A percentile compares a stretch with the other conserved stretches of the same genome.
phyloP scores from a whole-genome alignment of 2,797 vertebrate species.

The Lates japonicus region DNA sequence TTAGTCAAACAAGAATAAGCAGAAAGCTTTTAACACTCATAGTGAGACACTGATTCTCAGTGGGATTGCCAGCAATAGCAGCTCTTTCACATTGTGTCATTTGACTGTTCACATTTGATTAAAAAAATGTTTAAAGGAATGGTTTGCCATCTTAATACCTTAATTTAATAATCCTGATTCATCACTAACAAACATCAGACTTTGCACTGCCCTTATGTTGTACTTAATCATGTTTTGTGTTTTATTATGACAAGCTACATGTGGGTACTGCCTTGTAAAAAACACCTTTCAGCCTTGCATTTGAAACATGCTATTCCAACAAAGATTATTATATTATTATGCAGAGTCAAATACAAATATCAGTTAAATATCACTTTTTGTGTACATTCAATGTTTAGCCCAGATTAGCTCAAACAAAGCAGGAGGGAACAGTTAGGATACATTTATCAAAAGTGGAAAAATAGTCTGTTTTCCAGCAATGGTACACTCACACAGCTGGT shows the following conservation, averaged over 20 bases:
- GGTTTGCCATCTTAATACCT: neutral
- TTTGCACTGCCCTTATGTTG: neutral
- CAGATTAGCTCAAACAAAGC: too few relatives aligned
- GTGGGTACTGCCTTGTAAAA: neutral
- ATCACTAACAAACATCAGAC: too few relatives aligned
- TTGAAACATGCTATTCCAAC: neutral
- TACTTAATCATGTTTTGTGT: neutral
- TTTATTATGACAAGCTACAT: neutral
- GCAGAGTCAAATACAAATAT: too few relatives aligned
- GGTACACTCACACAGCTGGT: too few relatives aligned
- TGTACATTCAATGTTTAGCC: too few relatives aligned
- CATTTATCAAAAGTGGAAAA: too few relatives aligned
- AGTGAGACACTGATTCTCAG: neutral
- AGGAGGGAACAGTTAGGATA: too few relatives aligned
- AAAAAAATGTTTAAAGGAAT: too few relatives aligned
- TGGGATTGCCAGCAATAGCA: neutral
- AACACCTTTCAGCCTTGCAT: neutral
- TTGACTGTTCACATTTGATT: neutral
- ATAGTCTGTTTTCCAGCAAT: too few relatives aligned
- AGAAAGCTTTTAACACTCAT: neutral
- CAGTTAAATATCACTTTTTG: too few relatives aligned
- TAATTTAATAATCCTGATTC: neutral
- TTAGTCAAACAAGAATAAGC: neutral
- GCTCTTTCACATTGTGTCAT: neutral
- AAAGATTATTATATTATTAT: neutral